Base-by-base conservation (phyloP, 2,888 invertebrate genomes). In the Dugesia japonica region DNA sequence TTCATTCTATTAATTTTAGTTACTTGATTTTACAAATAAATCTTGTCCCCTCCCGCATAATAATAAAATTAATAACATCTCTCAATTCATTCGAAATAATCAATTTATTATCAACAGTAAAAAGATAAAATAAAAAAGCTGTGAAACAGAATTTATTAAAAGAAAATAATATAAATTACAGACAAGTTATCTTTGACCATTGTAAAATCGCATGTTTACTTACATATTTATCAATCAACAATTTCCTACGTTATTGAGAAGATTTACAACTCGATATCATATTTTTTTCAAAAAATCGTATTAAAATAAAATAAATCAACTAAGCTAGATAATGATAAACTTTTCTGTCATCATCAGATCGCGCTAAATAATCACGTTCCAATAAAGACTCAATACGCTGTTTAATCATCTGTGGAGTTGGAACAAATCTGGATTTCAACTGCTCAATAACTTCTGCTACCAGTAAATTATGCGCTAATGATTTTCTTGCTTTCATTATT, bases 331-430 rank as follows among this genome's bases (percentile, higher is more conserved):
- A 56, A 56, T 56, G 56, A 56, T 56, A 56, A 56, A 56, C 56
- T n/a, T 56, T 56, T 23, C 56, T 93, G 87, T 88, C 86, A 88
- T 99, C 97, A 78, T 92, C 91, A 83, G 94, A 94, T 86, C 98
- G 89, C 81, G 94, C 92, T 84, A 99, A 88, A 87, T 98, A 98
- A 87, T 99, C 98, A 81, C 98, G 89, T 87, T 98, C 98, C 85
- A 98, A 98, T 83, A 99, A 89, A 79, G 94, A 94, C 87, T 99
- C 98, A 87, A 98, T 97, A 85, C 98, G 90, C 86, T 97, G 95
- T 88, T 99, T 99, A 85, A 99, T 97, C 81, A 95, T 91, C 81
- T 92, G 92, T 76, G 97, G 97, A 81, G 93, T 93, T 79, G 98
- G 97, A 86, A 94, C 88, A 89, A 99, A 98, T 83, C 98, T 89